Evolutionary conservation across 2,888 invertebrate genomes (phyloP), one percentile per base, ranked within the genome.

Genomic region (Yponomeuta malinellus): DNA sequence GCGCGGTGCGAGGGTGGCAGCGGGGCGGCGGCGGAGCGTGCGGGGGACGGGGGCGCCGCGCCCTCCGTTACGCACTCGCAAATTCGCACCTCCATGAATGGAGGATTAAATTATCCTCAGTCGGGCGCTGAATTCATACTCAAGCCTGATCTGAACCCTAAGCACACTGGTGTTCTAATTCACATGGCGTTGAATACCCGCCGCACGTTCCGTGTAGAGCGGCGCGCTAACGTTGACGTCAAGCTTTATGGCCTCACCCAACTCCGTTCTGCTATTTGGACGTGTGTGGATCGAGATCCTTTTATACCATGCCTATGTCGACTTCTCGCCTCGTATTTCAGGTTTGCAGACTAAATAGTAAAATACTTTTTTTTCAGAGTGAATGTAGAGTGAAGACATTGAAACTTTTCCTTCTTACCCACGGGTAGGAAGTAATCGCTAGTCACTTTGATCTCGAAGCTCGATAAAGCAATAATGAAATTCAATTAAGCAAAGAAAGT

Each of bases 21-120:
- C 37, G 77, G 74, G 73, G 78, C 73, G 76, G 76, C 78, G 76
- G 74, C 75, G 76, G 77, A 76, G 79, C 72, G 78, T 73, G 74
- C 71, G 75, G 73, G 75, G 76, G 75, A 75, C 72, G 74, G 78
- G 73, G 77, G 78, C 79, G 84, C 81, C 85, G 86, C 85, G 81
- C 87, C 89, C 87, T 87, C 85, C 84, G 79, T 82, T 89, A 91
- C 90, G 90, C 89, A 89, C 90, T 90, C 88, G 85, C 88, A 85
- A 90, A 89, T 89, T 91, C 86, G 85, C 89, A 89, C 89, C 89
- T 88, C 85, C 83, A 89, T 90, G 89, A 91, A 90, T 91, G 91
- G 84, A 88, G 78, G 83, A 87, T 88, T 84, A 87, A 86, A 88
- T 89, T 89, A 88, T 87, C 81, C 82, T 83, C 80, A 83, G 81